These are phyloP conservation scores for Epinephelus coioides DNA, from an alignment of 2,797 vertebrate genomes.

Conservation along the genomic window DNA sequence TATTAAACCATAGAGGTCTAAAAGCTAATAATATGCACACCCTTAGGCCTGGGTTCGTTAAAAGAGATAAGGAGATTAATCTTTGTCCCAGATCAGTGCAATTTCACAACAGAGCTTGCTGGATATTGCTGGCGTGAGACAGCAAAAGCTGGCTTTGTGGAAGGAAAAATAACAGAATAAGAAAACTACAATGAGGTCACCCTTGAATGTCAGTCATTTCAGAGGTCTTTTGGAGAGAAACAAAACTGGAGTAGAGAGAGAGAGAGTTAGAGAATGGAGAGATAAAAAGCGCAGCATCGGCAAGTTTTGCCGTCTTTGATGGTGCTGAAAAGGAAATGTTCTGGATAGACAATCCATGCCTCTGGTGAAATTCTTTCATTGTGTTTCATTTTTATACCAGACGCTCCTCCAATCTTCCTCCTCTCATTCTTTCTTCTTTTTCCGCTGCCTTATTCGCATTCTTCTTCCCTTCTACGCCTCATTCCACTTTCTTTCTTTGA, in stretches of 20 bases:
- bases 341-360: conserved; percentile 72
- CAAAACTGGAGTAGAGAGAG: conserved; percentile 37
- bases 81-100: conserved; percentile 67
- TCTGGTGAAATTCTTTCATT: conserved; percentile 75
- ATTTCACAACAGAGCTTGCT: conserved; percentile 57
- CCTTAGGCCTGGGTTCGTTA: conserved; percentile 67
- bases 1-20: conserved; percentile 70
- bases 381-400: conserved; percentile 73
- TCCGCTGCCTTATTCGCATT: conserved; percentile 52
- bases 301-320: conserved; percentile 74
- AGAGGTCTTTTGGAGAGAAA: conserved; percentile 54
- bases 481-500: conserved; percentile 57
- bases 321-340: conserved; percentile 71
- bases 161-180: conserved; percentile 26
- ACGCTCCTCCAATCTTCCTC: conserved; percentile 35
- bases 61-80: conserved; percentile 73
- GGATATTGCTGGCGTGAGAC: conserved; percentile 52
- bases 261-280: conserved; percentile 41
- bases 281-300: conserved; percentile 65
- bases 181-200: conserved; percentile 58
- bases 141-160: conserved; percentile 33
- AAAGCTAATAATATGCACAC: conserved; percentile 75
- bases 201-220: conserved; percentile 59
- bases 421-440: conserved; percentile 43
- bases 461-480: conserved; percentile 43